Conservation (phyloP, 2,888 invertebrate species). For the Acleris laterana region DNA sequence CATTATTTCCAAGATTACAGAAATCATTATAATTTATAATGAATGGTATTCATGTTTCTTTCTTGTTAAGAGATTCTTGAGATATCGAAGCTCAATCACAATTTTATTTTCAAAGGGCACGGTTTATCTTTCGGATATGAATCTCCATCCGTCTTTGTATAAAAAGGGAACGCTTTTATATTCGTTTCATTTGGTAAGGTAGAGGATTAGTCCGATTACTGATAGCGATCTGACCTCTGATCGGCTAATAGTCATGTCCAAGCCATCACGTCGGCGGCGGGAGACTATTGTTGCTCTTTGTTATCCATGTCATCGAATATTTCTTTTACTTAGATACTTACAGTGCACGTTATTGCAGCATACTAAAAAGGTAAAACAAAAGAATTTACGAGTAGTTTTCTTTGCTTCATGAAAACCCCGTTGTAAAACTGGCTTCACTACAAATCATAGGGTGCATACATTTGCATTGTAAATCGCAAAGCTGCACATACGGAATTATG, state of each 20-base stretch:
- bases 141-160: slow-evolving; percentile 45
- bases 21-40: slow-evolving; percentile 34
- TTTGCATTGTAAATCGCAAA: slow-evolving; percentile 12
- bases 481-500: background rate
- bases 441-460: slow-evolving; percentile 26
- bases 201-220: slow-evolving; percentile 59
- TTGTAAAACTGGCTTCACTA: background rate
- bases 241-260: slow-evolving; percentile 73
- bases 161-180: slow-evolving; percentile 46
- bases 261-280: slow-evolving; percentile 59
- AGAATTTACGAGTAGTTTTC: background rate
- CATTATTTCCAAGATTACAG: slow-evolving; percentile 19
- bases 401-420: slow-evolving; percentile 1
- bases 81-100: slow-evolving; percentile 29
- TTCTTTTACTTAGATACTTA: background rate
- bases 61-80: slow-evolving; percentile 31
- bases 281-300: slow-evolving; percentile 62
- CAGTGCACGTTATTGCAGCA: slow-evolving; percentile 5
- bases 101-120: slow-evolving; percentile 35
- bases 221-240: slow-evolving; percentile 77
- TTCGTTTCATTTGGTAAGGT: slow-evolving; percentile 52
- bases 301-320: slow-evolving; percentile 52
- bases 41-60: slow-evolving; percentile 28
- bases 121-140: slow-evolving; percentile 42
- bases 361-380: background rate